phyloP scores from a whole-genome alignment of 2,113 vertebrate species.

The Glaucidium brasilianum region DNA sequence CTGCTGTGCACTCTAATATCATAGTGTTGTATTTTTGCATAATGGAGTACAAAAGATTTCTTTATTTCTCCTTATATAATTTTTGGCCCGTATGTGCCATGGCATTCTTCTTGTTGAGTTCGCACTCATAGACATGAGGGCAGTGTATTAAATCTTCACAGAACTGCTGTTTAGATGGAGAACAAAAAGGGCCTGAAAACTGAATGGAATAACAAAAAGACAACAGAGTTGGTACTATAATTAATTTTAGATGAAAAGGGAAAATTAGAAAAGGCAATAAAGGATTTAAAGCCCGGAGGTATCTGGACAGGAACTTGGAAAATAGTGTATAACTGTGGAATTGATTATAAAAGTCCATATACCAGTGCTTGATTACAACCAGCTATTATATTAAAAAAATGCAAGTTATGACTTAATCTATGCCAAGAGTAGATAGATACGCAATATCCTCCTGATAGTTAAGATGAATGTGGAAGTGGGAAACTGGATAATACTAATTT shows the following conservation, averaged over 20 bases:
- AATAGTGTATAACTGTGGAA: neutral
- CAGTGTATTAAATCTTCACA: neutral
- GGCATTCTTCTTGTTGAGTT: neutral
- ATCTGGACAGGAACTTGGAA: slow-evolving; percentile 7
- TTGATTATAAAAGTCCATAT: neutral
- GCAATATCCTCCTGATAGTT: neutral
- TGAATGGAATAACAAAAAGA: slow-evolving; percentile 17
- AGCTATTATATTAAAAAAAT: neutral
- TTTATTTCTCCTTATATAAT: neutral
- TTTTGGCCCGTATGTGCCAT: neutral
- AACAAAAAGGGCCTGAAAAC: neutral
- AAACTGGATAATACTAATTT: neutral
- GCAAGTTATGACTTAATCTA: slow-evolving; percentile 28
- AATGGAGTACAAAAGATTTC: neutral
- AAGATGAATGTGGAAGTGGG: neutral
- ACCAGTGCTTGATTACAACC: neutral
- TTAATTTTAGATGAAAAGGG: slow-evolving; percentile 43
- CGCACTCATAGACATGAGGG: neutral
- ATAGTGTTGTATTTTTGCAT: neutral
- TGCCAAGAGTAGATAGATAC: neutral
- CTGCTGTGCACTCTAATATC: neutral
- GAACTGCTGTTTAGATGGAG: neutral
- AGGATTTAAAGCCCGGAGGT: neutral
- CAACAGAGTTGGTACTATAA: neutral
- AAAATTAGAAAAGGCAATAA: slow-evolving; percentile 1